Conservation (phyloP, 2,888 invertebrate genomes). For the Tetragonisca angustula region DNA sequence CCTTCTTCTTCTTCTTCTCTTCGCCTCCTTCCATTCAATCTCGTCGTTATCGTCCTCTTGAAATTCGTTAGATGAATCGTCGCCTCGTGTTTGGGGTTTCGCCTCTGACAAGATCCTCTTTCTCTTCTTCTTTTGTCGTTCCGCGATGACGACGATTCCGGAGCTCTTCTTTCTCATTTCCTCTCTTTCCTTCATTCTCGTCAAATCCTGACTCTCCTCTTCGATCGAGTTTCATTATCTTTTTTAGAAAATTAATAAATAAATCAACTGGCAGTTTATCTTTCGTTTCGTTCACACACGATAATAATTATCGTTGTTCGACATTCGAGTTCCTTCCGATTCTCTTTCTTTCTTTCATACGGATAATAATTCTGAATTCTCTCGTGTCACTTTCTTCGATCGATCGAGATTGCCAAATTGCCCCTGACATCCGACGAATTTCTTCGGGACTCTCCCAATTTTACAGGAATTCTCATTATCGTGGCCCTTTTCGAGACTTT, state of each 20-base stretch:
- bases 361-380: neutral
- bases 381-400: neutral
- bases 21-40: neutral
- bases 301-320: no score
- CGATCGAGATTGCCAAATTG: neutral
- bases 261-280: neutral
- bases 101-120: neutral
- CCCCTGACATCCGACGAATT: neutral
- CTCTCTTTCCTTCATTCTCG: neutral
- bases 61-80: neutral
- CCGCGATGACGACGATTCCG: neutral
- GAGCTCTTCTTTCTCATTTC: neutral
- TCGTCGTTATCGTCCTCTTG: neutral
- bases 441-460: constrained; percentile 5
- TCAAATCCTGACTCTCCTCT: neutral
- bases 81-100: neutral
- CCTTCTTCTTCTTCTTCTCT: constrained; percentile 7
- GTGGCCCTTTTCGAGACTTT: constrained; percentile 25
- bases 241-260: neutral
- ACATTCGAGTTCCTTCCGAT: neutral
- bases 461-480: constrained; percentile 48
- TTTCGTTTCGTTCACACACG: no score
- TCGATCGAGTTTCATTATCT: neutral
- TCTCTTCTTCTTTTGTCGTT: neutral
- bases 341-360: constrained; percentile 25